phyloP scores from a whole-genome alignment of 2,888 invertebrate genomes.

The Metalampra italica region DNA sequence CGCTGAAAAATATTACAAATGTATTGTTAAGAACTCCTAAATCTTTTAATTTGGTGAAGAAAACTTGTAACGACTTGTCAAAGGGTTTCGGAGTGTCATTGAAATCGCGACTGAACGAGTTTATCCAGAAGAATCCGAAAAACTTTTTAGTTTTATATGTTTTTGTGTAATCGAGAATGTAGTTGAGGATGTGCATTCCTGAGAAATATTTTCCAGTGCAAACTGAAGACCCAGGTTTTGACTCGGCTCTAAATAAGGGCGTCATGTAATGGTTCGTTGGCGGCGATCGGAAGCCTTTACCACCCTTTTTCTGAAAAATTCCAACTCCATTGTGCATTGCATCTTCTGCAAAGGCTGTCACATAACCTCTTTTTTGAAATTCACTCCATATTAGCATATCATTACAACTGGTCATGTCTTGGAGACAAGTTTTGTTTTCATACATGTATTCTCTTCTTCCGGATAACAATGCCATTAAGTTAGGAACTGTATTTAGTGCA shows the following conservation, averaged over 20 bases:
- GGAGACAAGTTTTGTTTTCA: not conserved
- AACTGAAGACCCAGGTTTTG: not conserved
- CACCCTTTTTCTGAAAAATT: not conserved
- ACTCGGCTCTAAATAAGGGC: not conserved
- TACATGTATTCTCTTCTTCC: not conserved
- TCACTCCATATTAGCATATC: not conserved
- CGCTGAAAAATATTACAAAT: not conserved
- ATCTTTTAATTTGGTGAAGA: not conserved
- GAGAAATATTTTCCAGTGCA: not conserved
- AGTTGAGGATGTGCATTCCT: not conserved
- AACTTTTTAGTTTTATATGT: slow-evolving; percentile 1
- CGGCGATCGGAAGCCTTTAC: not conserved
- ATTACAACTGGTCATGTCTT: not conserved
- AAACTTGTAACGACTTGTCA: not conserved
- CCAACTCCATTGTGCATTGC: not conserved
- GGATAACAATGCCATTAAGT: not conserved
- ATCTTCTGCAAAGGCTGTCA: slow-evolving; percentile 5
- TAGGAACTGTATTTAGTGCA: not conserved
- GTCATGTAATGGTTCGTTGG: not conserved
- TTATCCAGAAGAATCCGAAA: slow-evolving; percentile 3
- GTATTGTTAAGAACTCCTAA: not conserved
- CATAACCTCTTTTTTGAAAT: not conserved
- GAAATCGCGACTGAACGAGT: not conserved
- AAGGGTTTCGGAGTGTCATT: not conserved
- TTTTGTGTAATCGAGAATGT: not conserved